Conservation (phyloP, 2,113 vertebrate genomes). For the Crypturellus undulatus region DNA sequence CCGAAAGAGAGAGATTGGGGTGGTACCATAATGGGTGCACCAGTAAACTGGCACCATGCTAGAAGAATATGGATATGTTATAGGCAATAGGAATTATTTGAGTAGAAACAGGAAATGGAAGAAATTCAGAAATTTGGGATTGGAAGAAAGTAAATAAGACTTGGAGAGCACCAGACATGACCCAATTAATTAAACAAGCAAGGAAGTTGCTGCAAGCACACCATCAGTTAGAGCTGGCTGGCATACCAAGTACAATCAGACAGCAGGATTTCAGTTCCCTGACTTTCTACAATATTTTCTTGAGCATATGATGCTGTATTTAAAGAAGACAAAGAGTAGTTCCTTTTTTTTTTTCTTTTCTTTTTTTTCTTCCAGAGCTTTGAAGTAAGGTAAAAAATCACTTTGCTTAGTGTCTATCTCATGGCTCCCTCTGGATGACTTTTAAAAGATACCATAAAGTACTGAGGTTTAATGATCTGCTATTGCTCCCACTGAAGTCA, state of each 20-base stretch:
- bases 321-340: not conserved
- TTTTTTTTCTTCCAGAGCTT: not conserved
- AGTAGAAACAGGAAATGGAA: not conserved
- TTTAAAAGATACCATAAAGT: conserved; percentile 27
- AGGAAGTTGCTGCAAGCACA: not conserved
- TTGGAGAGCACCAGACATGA: not conserved
- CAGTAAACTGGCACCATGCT: not conserved
- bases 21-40: not conserved
- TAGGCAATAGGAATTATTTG: not conserved
- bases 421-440: not conserved
- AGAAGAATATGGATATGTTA: not conserved
- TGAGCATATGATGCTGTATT: conserved; percentile 2
- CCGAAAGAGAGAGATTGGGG: not conserved
- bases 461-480: conserved; percentile 31
- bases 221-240: not conserved
- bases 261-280: not conserved
- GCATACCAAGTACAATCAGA: not conserved
- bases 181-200: not conserved
- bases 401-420: not conserved
- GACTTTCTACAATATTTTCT: conserved; percentile 30
- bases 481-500: not conserved
- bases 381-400: conserved; percentile 12
- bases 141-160: not conserved
- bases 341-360: not conserved
- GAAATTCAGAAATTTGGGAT: not conserved